Conservation (phyloP, 1,140 invertebrate genomes). For the Phocides pigmalion region DNA sequence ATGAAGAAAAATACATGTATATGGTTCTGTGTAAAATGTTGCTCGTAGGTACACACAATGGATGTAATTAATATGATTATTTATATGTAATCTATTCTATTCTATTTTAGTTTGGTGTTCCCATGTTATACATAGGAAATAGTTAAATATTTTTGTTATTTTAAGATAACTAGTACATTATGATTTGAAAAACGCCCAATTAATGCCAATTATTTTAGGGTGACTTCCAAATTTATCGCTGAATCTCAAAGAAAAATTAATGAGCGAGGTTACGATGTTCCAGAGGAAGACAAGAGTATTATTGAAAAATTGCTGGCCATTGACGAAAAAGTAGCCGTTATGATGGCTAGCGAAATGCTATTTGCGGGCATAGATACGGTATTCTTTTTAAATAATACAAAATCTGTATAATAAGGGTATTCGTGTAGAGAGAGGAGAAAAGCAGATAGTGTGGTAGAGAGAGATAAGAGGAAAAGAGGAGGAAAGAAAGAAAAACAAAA, state of each 20-base stretch:
- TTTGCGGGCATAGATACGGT: constrained; percentile 91
- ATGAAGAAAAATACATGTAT: no score
- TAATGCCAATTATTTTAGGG: constrained; percentile 44
- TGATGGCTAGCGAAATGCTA: constrained; percentile 91
- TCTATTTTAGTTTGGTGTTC: no score
- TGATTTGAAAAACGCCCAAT: no score
- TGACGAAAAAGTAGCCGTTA: constrained; percentile 84
- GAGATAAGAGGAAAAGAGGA: background rate
- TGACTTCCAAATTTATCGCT: constrained; percentile 57
- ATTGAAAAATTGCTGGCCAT: constrained; percentile 84
- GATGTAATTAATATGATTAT: no score
- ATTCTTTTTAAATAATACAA: constrained; percentile 25
- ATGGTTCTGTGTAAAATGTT: no score
- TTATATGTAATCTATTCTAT: no score
- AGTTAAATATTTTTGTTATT: no score
- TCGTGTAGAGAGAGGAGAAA: background rate
- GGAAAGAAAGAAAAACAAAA: no score
- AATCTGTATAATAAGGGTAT: background rate
- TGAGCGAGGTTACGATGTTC: constrained; percentile 51
- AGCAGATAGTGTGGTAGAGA: no score
- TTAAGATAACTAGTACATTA: no score
- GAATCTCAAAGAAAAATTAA: constrained; percentile 56
- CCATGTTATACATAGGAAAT: no score
- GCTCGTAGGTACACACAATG: no score
- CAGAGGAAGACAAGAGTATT: constrained; percentile 79